Conservation (phyloP, 2,113 vertebrate genomes). For the Saccopteryx leptura region DNA sequence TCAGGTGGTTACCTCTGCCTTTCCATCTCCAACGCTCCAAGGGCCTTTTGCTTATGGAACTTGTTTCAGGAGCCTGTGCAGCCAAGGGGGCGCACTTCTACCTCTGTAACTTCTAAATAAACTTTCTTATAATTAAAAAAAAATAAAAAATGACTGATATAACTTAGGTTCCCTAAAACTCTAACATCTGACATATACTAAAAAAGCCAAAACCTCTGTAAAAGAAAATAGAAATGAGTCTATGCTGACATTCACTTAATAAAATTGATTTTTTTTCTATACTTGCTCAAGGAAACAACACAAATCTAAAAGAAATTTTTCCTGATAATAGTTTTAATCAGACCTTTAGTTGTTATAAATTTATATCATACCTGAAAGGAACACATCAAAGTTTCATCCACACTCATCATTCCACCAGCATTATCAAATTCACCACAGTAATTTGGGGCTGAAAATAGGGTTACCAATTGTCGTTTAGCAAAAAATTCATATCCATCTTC, state of each 20-base stretch:
- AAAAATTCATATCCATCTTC: slow-evolving; percentile 98
- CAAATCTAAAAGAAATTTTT: slow-evolving; percentile 48
- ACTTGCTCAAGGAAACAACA: slow-evolving; percentile 37
- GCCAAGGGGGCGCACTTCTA: neutral
- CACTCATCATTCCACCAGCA: slow-evolving; percentile 98
- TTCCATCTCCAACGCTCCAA: neutral
- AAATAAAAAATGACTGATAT: neutral
- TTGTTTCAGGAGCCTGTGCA: neutral
- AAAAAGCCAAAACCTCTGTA: neutral
- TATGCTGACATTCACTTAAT: slow-evolving; percentile 29
- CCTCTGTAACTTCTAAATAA: neutral
- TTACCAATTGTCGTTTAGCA: slow-evolving; percentile 97
- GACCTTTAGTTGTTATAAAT: slow-evolving; percentile 7
- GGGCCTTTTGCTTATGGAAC: neutral
- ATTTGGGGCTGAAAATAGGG: slow-evolving; percentile 96
- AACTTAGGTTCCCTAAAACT: slow-evolving; percentile 16
- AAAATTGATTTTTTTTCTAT: slow-evolving; percentile 43
- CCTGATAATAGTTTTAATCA: neutral
- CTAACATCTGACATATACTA: neutral
- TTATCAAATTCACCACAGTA: slow-evolving; percentile 98
- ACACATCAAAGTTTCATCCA: slow-evolving; percentile 98
- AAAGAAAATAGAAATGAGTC: slow-evolving; percentile 34
- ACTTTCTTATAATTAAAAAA: neutral
- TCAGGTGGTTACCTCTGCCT: neutral
- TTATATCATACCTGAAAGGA: slow-evolving; percentile 94